A percentile compares a stretch with the other conserved stretches of the same genome.
Evolutionary conservation across 53 echinoderm and acorn worm genomes (phyloP).

Genomic region (Luidia sarsii): DNA sequence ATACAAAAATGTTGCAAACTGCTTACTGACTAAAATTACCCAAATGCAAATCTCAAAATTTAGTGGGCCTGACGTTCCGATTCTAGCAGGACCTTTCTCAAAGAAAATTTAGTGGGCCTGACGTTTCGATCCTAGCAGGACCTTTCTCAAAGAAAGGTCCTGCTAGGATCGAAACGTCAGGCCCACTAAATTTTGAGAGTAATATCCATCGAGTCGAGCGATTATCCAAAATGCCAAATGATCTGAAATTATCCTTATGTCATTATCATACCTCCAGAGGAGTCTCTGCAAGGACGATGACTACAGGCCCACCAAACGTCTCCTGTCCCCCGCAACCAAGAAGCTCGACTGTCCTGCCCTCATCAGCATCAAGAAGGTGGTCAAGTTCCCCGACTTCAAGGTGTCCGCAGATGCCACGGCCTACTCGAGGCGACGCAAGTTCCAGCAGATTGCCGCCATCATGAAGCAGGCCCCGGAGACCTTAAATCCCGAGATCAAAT

Average conservation of each 20-base stretch:
- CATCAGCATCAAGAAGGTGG: conserved; percentile 72
- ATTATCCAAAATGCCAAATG: neutral
- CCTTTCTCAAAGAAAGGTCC: no score
- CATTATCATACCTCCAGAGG: neutral
- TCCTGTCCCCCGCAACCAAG: conserved; percentile 61
- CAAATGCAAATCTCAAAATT: no score
- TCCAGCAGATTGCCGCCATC: neutral
- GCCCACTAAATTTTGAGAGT: no score
- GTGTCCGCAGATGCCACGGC: neutral
- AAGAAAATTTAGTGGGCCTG: no score
- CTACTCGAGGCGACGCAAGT: conserved; percentile 2
- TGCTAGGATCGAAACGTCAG: no score
- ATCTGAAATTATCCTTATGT: neutral
- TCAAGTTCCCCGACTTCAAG: conserved; percentile 65
- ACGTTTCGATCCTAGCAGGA: no score
- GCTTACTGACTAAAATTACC: no score
- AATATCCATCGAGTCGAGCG: neutral
- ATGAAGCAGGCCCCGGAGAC: conserved; percentile 22
- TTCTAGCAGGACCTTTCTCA: no score
- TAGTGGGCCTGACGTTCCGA: no score
- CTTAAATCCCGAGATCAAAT: conserved; percentile 25
- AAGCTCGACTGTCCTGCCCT: conserved; percentile 78
- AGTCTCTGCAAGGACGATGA: conserved; percentile 22
- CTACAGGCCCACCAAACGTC: conserved; percentile 41
- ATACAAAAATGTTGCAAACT: no score